Conservation (phyloP, 2,113 vertebrate genomes). For the Carlito syrichta region DNA sequence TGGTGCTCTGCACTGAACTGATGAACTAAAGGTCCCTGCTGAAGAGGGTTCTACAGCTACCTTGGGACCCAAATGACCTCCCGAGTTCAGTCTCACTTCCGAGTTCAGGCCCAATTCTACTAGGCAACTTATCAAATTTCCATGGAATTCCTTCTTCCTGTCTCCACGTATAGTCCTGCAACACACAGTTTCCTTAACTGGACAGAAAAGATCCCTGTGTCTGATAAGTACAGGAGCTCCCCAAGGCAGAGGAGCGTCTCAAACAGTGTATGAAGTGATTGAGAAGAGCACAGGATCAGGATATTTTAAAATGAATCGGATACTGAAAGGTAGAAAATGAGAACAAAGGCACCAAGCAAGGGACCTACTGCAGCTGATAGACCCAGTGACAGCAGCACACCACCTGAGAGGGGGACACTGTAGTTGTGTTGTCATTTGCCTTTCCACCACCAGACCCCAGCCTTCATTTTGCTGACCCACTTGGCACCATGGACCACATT, state of each 20-base stretch:
- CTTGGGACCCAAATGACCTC: background rate
- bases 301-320: background rate
- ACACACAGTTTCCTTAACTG: too few species aligned
- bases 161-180: background rate
- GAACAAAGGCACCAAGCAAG: background rate
- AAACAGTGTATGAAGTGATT: too few species aligned
- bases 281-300: too few species aligned
- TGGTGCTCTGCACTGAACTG: background rate
- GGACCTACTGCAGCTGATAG: background rate
- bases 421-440: background rate
- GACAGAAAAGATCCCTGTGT: background rate
- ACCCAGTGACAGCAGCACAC: too few species aligned
- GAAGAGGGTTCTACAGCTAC: background rate
- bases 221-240: too few species aligned
- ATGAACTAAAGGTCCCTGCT: background rate
- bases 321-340: background rate
- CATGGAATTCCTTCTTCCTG: background rate
- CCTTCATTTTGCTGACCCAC: background rate
- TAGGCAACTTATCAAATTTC: background rate
- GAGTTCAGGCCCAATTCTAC: background rate
- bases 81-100: background rate
- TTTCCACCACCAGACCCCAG: background rate
- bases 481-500: background rate
- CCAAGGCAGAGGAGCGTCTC: too few species aligned
- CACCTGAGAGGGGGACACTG: fast-evolving